Base-by-base conservation (phyloP, 1,140 invertebrate genomes). In the Zeugodacus cucurbitae region DNA sequence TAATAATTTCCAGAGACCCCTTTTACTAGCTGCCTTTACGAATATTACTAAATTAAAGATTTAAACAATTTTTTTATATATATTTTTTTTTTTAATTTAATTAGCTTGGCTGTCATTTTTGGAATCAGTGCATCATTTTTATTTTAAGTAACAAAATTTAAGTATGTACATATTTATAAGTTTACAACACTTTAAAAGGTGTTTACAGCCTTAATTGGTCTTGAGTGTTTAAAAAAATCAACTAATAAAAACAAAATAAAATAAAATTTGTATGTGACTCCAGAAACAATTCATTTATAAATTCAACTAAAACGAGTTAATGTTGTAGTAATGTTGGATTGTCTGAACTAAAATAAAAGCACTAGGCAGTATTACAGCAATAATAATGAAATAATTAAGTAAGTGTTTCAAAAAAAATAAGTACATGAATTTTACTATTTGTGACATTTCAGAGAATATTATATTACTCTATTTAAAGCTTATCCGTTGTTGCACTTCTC, bases 101-200 rank as follows among this genome's bases (percentile, higher is more conserved):
- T 57, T 64, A 54, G 17, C 67, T 89, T 87, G 91, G 89, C 91
- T 90, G 48, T 91, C 89, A 88, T 54, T 82, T 44, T 78, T 22
- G 37, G 14, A 41, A 78, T 78, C 37, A 78, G n/a, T 78, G 70
- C 70, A 37, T 41, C 1, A 20, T 78, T 22, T 78, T 48, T 48
- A 26, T 82, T 82, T 82, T 82, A 54, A 82, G 44, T 82, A 82
- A 34, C 32, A 17, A 70, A 48, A 32, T 82, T 82, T 82, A 82
- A 82, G 20, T 74, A 70, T 70, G 64, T 62, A 62, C 22, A 26
- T 59, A 59, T 8, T 1, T 37, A 70, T 22, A 78, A 20, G 20
- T 78, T 78, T 78, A 78, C 74, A 78, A 26, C 74, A 78, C 37
- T 78, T 78, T 78, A 4, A 32, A 78, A 78, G n/a, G 74, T 44